Evolutionary conservation across 2,888 invertebrate species (phyloP).

Genomic region (Torymus texanus): DNA sequence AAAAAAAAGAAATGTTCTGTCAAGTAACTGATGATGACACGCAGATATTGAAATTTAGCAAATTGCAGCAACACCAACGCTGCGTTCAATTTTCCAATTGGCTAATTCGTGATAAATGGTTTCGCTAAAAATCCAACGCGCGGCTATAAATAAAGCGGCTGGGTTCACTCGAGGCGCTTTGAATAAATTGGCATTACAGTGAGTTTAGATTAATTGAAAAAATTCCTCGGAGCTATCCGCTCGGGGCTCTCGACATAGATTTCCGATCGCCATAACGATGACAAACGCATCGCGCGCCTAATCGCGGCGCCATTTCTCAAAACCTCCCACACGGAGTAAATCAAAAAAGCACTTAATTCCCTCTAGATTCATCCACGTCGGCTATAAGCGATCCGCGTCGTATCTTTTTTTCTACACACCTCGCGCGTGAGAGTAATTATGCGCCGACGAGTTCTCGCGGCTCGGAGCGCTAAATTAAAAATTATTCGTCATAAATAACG

Average conservation of each 20-base stretch:
- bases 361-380: constrained; percentile 29
- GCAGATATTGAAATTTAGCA: too few relatives aligned
- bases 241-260: background rate
- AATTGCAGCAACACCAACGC: background rate
- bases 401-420: background rate
- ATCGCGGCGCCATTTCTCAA: constrained; percentile 45
- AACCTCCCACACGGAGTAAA: constrained; percentile 45
- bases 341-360: constrained; percentile 42
- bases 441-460: background rate
- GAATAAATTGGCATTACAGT: constrained; percentile 19
- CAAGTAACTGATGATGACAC: too few relatives aligned
- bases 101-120: constrained; percentile 23
- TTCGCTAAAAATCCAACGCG: background rate
- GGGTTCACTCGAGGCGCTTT: constrained; percentile 1
- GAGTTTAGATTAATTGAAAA: constrained; percentile 31
- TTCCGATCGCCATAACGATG: constrained; percentile 46
- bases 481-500: constrained; percentile 48
- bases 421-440: constrained; percentile 35
- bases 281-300: constrained; percentile 51
- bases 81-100: background rate
- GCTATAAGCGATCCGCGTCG: background rate
- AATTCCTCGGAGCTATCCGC: background rate
- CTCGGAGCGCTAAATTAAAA: constrained; percentile 42
- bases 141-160: background rate
- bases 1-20: too few relatives aligned